Conservation (phyloP, 2,113 vertebrate species). For the Sebastes fasciatus region DNA sequence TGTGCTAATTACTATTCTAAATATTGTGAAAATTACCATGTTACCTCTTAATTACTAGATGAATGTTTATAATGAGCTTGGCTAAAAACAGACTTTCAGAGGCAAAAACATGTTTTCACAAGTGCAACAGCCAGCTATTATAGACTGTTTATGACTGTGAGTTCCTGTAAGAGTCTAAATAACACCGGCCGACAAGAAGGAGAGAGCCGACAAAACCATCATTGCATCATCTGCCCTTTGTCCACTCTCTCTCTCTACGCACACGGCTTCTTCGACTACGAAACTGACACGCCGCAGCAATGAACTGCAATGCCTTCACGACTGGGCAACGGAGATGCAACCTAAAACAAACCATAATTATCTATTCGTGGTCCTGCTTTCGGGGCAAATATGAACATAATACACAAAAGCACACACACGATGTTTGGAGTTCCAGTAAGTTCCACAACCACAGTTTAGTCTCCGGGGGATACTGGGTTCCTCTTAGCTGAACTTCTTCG, state of each 20-base stretch:
- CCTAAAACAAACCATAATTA: constrained; percentile 70
- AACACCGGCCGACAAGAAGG: constrained; percentile 7
- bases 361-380: constrained; percentile 63
- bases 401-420: constrained; percentile 65
- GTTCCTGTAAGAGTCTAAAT: constrained; percentile 12
- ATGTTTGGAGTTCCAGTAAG: constrained; percentile 72
- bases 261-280: constrained; percentile 23
- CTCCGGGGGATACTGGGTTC: constrained; percentile 51
- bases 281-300: constrained; percentile 42
- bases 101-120: constrained; percentile 40
- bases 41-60: constrained; percentile 32
- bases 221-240: constrained; percentile 41
- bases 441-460: constrained; percentile 61
- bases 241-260: background rate
- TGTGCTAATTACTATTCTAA: constrained; percentile 9
- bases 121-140: constrained; percentile 1
- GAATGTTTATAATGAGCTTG: background rate
- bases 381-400: constrained; percentile 54
- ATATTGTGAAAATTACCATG: constrained; percentile 8
- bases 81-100: constrained; percentile 47
- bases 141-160: background rate
- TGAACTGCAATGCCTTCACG: constrained; percentile 65
- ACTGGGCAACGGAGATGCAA: constrained; percentile 58
- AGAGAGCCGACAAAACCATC: background rate
- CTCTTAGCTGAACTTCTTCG: constrained; percentile 39